Base-by-base conservation (phyloP, 1,140 invertebrate species). In the Macrocentrus cingulum region DNA sequence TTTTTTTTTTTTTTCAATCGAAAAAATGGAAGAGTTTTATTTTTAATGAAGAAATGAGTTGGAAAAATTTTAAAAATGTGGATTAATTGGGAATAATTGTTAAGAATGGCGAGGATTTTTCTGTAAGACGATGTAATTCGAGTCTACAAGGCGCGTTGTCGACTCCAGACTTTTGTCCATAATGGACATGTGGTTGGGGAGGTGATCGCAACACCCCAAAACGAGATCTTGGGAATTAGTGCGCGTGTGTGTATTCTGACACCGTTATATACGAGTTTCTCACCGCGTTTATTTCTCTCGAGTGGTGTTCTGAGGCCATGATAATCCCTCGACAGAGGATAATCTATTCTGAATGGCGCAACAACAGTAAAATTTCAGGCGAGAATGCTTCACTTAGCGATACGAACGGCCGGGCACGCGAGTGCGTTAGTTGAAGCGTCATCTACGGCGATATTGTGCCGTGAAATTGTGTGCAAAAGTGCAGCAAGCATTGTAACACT, bases 271-370 rank as follows among this genome's bases (percentile, higher is more conserved):
- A 39, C 11, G 11, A 7, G 29, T 34, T 34, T 6, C 11, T 11
- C 29, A 11, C 29, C 29, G 29, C 29, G 29, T n/a, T n/a, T n/a
- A n/a, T n/a, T n/a, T n/a, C n/a, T n/a, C n/a, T n/a, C n/a, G n/a
- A n/a, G n/a, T n/a, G n/a, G n/a, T n/a, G n/a, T n/a, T n/a, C n/a
- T n/a, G n/a, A n/a, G n/a, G n/a, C n/a, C n/a, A n/a, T n/a, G n/a
- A n/a, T n/a, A n/a, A n/a, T n/a, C n/a, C n/a, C n/a, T n/a, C n/a
- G n/a, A n/a, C 49, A 59, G 44, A 68, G 70, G 69, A 74, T 76
- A 77, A 77, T 75, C 75, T 73, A 63, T 57, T 42, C 13, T 72
- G 65, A 74, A 77, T 76, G 51, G 65, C 58, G 61, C 61, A 66
- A 66, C 59, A 61, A 56, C 66, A 58, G 65, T 39, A 56, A 56